Evolutionary conservation across 2,797 vertebrate genomes (phyloP).

Genomic region (Buphagus erythrorhynchus): DNA sequence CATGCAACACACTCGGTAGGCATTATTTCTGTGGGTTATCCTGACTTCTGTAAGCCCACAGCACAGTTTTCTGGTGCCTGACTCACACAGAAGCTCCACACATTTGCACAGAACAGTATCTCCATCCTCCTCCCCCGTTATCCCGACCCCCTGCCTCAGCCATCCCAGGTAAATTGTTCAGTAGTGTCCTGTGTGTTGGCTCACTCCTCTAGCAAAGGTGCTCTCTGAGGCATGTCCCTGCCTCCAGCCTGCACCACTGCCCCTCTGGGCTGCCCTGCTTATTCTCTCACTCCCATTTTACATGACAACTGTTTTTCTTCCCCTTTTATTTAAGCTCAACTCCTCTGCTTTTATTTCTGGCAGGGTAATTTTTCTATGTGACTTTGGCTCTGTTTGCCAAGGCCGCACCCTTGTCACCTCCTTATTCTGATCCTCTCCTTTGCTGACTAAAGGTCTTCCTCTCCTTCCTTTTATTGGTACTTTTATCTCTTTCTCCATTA

Average conservation of each 20-base stretch:
- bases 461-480: background rate
- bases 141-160: background rate
- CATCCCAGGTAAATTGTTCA: background rate
- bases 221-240: background rate
- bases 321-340: background rate
- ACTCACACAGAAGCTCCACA: background rate
- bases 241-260: background rate
- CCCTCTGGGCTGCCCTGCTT: background rate
- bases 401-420: background rate
- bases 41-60: background rate
- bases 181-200: background rate
- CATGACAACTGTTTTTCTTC: background rate
- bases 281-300: background rate
- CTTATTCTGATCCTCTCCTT: background rate
- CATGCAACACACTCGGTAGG: fast-evolving
- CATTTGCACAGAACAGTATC: background rate
- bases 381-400: background rate
- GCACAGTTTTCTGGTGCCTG: background rate
- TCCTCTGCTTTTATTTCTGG: background rate
- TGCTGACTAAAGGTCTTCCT: background rate
- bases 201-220: background rate
- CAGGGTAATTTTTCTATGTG: background rate
- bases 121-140: background rate
- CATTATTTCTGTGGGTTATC: background rate
- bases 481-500: background rate